phyloP scores from a whole-genome alignment of 2,888 invertebrate species.

The Leucania comma region DNA sequence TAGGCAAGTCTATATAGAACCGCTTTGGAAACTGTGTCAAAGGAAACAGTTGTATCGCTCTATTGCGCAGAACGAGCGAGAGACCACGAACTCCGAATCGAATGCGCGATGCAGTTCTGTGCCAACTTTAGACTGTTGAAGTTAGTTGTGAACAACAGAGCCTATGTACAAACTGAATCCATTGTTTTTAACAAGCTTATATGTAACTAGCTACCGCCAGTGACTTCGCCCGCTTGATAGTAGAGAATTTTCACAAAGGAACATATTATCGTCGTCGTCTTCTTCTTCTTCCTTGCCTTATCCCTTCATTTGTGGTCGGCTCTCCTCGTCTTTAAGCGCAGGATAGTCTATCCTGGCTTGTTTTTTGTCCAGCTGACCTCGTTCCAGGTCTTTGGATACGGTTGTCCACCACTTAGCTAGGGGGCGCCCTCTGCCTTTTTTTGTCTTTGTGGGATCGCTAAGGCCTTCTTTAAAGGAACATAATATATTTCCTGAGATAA shows the following conservation, averaged over 20 bases:
- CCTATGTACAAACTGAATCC: not conserved
- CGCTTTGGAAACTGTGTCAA: constrained; percentile 14
- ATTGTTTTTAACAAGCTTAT: not conserved
- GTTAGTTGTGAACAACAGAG: constrained; percentile 5
- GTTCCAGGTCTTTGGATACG: no score
- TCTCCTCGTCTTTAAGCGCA: no score
- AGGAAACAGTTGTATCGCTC: not conserved
- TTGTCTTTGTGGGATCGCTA: no score
- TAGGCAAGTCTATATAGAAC: not conserved
- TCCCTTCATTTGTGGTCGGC: no score
- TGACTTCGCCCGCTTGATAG: not conserved
- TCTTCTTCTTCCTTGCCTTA: no score
- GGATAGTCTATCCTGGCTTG: no score
- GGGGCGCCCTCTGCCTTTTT: no score
- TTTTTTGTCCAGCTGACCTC: no score
- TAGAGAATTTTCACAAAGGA: not conserved
- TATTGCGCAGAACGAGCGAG: not conserved
- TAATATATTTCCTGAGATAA: no score
- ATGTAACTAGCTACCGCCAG: not conserved
- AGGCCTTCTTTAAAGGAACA: no score
- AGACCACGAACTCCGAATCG: constrained; percentile 10
- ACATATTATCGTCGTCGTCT: no score
- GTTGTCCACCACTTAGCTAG: no score
- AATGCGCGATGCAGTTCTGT: not conserved
- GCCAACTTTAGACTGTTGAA: constrained; percentile 5